phyloP scores from a whole-genome alignment of 2,797 vertebrate species.

The Arnoldichthys spilopterus region DNA sequence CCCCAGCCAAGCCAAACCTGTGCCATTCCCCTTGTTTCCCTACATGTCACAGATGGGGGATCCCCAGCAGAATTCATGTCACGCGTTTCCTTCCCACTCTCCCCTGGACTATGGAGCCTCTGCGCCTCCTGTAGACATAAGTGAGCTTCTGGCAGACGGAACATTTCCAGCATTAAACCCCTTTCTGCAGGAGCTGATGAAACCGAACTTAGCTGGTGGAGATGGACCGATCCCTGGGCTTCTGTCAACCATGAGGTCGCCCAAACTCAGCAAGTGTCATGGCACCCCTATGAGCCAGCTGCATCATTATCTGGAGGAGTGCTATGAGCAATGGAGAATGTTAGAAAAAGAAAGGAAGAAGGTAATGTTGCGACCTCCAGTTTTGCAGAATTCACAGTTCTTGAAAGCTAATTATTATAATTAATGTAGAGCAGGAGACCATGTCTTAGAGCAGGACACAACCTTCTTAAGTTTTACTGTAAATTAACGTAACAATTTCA shows the following conservation, averaged over 20 bases:
- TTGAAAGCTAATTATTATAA: no score
- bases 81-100: conserved; percentile 71
- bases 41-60: conserved; percentile 73
- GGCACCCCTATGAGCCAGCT: conserved; percentile 79
- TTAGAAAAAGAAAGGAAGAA: conserved; percentile 91
- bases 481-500: no score
- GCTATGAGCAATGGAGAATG: conserved; percentile 86
- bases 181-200: conserved; percentile 70
- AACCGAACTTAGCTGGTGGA: conserved; percentile 53
- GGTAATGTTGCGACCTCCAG: conserved; percentile 69
- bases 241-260: conserved; percentile 69
- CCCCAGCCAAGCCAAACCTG: conserved; percentile 58
- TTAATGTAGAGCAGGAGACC: no score
- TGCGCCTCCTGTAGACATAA: conserved; percentile 70
- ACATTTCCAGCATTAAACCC: conserved; percentile 76
- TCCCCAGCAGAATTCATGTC: conserved; percentile 66
- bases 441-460: no score
- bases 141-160: conserved; percentile 67
- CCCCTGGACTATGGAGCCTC: conserved; percentile 63
- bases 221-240: conserved; percentile 73
- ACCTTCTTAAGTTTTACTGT: no score
- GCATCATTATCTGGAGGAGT: conserved; percentile 84
- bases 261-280: conserved; percentile 73
- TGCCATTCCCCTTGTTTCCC: conserved; percentile 72
- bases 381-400: background rate